Conservation (phyloP, 2,113 vertebrate genomes). For the Ranitomeya imitator region DNA sequence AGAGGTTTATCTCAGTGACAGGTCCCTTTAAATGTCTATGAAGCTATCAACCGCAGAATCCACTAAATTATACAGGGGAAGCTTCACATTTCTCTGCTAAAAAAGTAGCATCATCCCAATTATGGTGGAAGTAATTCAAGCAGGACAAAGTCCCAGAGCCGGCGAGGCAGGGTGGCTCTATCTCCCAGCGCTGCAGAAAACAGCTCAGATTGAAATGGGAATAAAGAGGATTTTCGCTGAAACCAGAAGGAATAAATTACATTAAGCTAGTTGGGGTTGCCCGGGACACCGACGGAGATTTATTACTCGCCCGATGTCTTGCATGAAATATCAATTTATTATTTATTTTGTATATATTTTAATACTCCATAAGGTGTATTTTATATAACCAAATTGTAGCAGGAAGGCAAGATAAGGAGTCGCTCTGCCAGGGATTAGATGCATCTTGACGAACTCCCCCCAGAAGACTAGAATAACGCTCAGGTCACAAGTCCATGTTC, state of each 20-base stretch:
- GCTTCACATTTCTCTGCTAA: conserved; percentile 3
- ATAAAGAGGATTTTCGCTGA: conserved; percentile 49
- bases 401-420: neutral
- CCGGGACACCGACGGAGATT: conserved; percentile 17
- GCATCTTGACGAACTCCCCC: neutral
- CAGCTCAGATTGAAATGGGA: conserved; percentile 27
- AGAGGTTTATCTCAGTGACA: neutral
- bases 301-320: conserved; percentile 36
- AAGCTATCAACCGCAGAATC: neutral
- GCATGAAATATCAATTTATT: neutral
- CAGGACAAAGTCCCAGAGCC: conserved; percentile 10
- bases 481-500: neutral
- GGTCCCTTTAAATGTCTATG: neutral
- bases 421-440: neutral
- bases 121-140: conserved; percentile 13
- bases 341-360: neutral
- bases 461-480: neutral
- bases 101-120: conserved; percentile 2
- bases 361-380: neutral
- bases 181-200: conserved; percentile 9
- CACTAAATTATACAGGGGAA: conserved; percentile 1
- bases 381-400: conserved; percentile 12
- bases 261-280: conserved; percentile 19
- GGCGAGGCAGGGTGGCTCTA: conserved; percentile 26
- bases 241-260: conserved; percentile 39